A percentile compares a stretch with the other conserved stretches of the same genome.
Conservation (phyloP, 2,113 vertebrate genomes). For the Ceratotherium simum region DNA sequence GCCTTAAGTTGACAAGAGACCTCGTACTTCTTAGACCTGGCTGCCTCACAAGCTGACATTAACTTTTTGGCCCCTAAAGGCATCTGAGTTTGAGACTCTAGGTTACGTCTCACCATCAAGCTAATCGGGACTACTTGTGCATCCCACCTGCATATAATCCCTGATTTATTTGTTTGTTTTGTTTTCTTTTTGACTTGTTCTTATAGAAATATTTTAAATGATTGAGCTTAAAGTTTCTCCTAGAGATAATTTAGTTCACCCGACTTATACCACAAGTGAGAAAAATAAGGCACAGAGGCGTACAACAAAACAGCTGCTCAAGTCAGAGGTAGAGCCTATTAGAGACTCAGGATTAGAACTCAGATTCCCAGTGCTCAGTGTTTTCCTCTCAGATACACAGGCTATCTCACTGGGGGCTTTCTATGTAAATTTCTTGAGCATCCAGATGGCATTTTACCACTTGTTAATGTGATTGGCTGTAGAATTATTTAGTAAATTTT, state of each 20-base stretch:
- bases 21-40: background rate
- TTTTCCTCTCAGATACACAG: background rate
- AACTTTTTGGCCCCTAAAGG: background rate
- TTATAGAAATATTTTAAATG: background rate
- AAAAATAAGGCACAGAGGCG: background rate
- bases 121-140: background rate
- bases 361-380: background rate
- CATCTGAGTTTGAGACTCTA: background rate
- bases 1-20: background rate
- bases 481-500: slow-evolving; percentile 29
- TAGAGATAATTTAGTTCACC: background rate
- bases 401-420: background rate
- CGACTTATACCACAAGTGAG: background rate
- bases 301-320: background rate
- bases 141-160: background rate
- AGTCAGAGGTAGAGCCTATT: background rate
- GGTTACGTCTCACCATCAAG: background rate
- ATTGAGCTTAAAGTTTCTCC: background rate
- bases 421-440: background rate
- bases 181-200: background rate
- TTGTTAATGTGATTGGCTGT: background rate
- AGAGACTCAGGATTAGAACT: background rate
- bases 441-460: background rate
- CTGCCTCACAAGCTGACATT: background rate
- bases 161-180: background rate